phyloP scores from a whole-genome alignment of 2,888 invertebrate species.

The Notodonta dromedarius region DNA sequence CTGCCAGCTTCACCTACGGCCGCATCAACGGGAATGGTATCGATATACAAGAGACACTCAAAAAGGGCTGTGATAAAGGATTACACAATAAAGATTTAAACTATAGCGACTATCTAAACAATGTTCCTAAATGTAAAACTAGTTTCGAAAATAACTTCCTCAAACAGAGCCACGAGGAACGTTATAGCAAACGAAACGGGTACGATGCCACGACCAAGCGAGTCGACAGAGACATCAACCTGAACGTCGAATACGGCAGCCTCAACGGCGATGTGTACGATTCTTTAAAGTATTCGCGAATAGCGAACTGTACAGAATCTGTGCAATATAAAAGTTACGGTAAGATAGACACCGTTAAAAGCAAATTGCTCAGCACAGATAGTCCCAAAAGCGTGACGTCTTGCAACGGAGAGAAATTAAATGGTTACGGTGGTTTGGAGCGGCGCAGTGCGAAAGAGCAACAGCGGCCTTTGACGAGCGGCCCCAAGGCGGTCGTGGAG shows the following conservation, averaged over 20 bases:
- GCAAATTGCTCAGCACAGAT: conserved; percentile 79
- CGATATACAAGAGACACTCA: conserved; percentile 78
- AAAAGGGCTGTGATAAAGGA: conserved; percentile 82
- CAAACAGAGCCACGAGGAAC: conserved; percentile 77
- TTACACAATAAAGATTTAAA: conserved; percentile 78
- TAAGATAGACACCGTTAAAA: conserved; percentile 79
- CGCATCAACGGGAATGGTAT: conserved; percentile 72
- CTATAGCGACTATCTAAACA: conserved; percentile 78
- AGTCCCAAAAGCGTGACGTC: conserved; percentile 79
- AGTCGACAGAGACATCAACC: conserved; percentile 74
- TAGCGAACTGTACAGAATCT: conserved; percentile 80
- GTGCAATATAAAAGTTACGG: conserved; percentile 80
- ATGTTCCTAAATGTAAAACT: conserved; percentile 83
- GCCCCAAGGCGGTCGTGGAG: conserved; percentile 73
- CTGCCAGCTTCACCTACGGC: conserved; percentile 67
- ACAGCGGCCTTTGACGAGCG: conserved; percentile 71
- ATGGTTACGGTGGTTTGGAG: conserved; percentile 67
- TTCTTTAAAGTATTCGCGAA: conserved; percentile 81
- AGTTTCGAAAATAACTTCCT: conserved; percentile 81
- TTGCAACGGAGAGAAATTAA: conserved; percentile 77
- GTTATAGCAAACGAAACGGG: conserved; percentile 76
- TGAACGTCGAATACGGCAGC: conserved; percentile 76
- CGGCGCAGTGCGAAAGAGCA: conserved; percentile 68
- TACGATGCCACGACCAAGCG: conserved; percentile 71
- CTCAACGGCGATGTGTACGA: conserved; percentile 77